phyloP scores from a whole-genome alignment of 1,140 invertebrate species.

The Dendrolimus punctatus region DNA sequence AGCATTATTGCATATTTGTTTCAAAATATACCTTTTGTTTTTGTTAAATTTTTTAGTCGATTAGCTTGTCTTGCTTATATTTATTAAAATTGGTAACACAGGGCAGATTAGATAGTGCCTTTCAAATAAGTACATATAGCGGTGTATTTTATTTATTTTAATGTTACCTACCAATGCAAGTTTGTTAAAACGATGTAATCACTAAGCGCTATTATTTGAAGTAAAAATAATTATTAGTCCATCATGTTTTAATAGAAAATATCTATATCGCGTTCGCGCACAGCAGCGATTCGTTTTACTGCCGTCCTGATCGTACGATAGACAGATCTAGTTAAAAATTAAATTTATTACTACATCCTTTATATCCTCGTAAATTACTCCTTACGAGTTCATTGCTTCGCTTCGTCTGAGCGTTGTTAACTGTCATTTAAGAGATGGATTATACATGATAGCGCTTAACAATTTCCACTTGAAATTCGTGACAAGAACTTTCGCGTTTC shows the following conservation, averaged over 20 bases:
- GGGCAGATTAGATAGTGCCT: too few relatives aligned
- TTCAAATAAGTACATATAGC: too few relatives aligned
- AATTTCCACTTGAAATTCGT: too few relatives aligned
- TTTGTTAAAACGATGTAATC: too few relatives aligned
- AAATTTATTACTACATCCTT: constrained; percentile 54
- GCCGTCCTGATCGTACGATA: constrained; percentile 19
- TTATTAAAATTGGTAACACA: too few relatives aligned
- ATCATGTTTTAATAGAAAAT: constrained; percentile 17
- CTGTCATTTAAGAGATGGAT: constrained; percentile 6
- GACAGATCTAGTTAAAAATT: constrained; percentile 38
- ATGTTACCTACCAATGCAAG: too few relatives aligned
- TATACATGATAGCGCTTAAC: constrained; percentile 1
- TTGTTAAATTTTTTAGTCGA: too few relatives aligned
- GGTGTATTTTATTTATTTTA: too few relatives aligned
- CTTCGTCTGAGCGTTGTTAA: constrained; percentile 35
- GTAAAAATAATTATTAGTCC: neutral
- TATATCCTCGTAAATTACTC: constrained; percentile 56
- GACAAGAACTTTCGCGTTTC: neutral
- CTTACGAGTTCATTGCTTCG: constrained; percentile 60
- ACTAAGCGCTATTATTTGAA: neutral
- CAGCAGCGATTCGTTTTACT: constrained; percentile 22
- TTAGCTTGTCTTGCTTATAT: too few relatives aligned
- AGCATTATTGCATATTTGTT: too few relatives aligned
- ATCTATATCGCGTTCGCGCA: constrained; percentile 5
- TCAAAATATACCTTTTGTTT: too few relatives aligned